phyloP scores from a whole-genome alignment of 2,797 vertebrate genomes.

The Ctenochaetus hawaiiensis region DNA sequence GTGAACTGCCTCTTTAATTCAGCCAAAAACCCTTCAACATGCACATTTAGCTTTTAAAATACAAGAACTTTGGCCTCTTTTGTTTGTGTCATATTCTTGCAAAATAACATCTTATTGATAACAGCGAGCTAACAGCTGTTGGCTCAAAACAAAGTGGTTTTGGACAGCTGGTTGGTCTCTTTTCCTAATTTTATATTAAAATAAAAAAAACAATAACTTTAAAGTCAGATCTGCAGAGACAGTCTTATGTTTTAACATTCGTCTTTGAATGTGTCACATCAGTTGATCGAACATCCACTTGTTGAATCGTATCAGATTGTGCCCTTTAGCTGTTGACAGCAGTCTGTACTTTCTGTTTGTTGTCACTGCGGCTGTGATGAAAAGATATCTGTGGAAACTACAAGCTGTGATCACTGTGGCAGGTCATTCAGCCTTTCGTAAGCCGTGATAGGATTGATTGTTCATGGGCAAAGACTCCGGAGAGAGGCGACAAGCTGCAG shows the following conservation, averaged over 20 bases:
- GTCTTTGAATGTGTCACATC: not conserved
- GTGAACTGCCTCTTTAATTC: not conserved
- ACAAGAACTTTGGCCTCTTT: not conserved
- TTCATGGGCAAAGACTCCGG: conserved; percentile 7
- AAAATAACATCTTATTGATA: not conserved
- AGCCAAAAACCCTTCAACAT: not conserved
- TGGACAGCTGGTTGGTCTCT: too few relatives aligned
- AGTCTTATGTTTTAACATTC: not conserved
- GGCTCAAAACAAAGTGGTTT: too few relatives aligned
- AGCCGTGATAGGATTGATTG: conserved; percentile 33
- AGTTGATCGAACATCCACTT: not conserved
- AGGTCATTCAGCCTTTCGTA: conserved; percentile 8
- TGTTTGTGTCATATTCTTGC: too few relatives aligned
- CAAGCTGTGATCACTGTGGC: conserved; percentile 32
- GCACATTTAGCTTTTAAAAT: not conserved
- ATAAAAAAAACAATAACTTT: too few relatives aligned
- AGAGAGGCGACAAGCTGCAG: conserved; percentile 9
- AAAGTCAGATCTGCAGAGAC: not conserved
- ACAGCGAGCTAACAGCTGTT: too few relatives aligned
- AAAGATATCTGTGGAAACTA: conserved; percentile 9
- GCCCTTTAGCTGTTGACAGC: conserved; percentile 3
- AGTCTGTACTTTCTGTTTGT: not conserved
- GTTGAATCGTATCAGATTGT: not conserved
- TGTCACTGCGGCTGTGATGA: not conserved
- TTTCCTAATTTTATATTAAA: too few relatives aligned